Evolutionary conservation across 2,113 vertebrate species (phyloP).

Genomic region (Suncus etruscus): DNA sequence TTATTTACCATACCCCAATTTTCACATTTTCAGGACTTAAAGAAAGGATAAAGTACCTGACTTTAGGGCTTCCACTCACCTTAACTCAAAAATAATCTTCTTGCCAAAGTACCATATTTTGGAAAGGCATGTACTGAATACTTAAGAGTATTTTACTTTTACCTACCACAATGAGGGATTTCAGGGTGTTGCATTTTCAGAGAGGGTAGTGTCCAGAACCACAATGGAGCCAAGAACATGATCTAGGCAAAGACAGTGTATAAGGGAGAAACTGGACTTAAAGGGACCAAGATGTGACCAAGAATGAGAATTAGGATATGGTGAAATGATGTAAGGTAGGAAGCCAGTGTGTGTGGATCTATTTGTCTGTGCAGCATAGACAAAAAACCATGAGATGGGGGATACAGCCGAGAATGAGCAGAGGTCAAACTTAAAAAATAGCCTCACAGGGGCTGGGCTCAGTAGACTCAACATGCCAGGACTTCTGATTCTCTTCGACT

Average conservation of each 20-base stretch:
- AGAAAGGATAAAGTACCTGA: not conserved
- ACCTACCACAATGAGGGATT: not conserved
- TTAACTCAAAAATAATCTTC: not conserved
- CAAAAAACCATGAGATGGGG: not conserved
- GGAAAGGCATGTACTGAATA: not conserved
- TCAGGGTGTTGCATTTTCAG: not conserved
- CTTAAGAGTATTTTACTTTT: not conserved
- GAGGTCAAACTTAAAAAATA: slow-evolving; percentile 1
- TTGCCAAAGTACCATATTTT: not conserved
- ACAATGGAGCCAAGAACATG: not conserved
- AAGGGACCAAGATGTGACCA: not conserved
- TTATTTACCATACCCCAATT: not conserved
- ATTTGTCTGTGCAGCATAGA: not conserved
- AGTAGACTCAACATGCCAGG: too few species aligned
- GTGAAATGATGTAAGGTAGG: not conserved
- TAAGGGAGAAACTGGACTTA: not conserved
- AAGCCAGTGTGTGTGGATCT: not conserved
- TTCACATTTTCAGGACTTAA: not conserved
- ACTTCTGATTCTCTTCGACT: too few species aligned
- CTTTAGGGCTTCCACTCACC: not conserved
- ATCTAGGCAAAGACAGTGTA: not conserved
- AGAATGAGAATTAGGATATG: rapidly evolving
- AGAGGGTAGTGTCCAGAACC: not conserved
- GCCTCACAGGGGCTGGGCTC: too few species aligned
- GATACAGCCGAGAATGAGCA: not conserved